phyloP scores from a whole-genome alignment of 2,797 vertebrate genomes.

The Syndactyla subalaris region DNA sequence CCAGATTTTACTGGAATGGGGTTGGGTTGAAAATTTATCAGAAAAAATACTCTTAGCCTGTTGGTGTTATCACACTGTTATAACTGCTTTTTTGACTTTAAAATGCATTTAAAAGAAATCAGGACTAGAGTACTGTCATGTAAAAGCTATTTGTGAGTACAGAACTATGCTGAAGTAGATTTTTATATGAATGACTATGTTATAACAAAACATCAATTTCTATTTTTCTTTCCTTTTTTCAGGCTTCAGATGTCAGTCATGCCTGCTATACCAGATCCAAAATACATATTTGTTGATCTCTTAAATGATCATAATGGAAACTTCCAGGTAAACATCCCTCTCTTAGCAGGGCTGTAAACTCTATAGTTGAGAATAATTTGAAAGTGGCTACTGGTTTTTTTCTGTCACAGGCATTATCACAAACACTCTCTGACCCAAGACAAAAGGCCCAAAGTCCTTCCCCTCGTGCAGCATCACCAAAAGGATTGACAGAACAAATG shows the following conservation, averaged over 20 bases:
- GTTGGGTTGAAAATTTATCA: neutral
- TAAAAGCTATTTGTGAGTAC: neutral
- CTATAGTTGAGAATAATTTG: neutral
- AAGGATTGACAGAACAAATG: neutral
- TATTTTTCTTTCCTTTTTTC: neutral
- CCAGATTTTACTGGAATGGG: neutral
- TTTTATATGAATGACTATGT: neutral
- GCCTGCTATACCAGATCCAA: slow-evolving; percentile 80
- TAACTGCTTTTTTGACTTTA: neutral
- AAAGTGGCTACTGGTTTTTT: neutral
- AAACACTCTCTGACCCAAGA: neutral
- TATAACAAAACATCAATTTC: accelerated
- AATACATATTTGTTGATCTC: slow-evolving; percentile 70
- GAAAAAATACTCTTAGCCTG: neutral
- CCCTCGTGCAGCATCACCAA: accelerated
- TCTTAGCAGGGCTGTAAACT: neutral
- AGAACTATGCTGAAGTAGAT: neutral
- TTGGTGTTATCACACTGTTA: neutral
- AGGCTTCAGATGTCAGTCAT: slow-evolving; percentile 75
- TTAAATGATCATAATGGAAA: slow-evolving; percentile 74
- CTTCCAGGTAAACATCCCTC: slow-evolving; percentile 72
- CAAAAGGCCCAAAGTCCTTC: neutral
- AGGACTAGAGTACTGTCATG: neutral
- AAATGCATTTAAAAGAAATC: neutral
- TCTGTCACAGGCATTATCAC: neutral